Evolutionary conservation across 92 coral and sea anemone species (phyloP), one percentile per base, ranked within the genome.

Genomic region (Zoanthus gigantus): DNA sequence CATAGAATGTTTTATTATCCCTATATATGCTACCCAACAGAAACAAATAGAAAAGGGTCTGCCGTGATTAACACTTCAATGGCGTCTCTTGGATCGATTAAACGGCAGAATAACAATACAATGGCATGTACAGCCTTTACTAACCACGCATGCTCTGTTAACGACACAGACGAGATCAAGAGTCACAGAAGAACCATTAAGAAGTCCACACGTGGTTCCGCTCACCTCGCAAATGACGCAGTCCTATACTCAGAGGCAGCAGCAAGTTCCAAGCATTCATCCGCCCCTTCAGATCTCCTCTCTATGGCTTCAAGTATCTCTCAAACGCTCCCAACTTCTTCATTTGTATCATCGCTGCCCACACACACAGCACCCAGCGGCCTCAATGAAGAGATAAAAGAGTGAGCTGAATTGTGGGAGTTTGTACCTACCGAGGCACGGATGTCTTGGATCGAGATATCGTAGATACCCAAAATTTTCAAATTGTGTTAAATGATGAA

Each of bases 91-190:
- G 85, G 85, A 65, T 81, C 85, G 28, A 12, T 66, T 28, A 81
- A 81, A 66, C 61, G 85, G 61, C 61, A 81, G 57, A 66, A 15
- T 50, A 81, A 67, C 60, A 37, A 47, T 48, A 81, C 14, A 45
- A 74, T 7, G 29, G 46, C 42, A 29, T 44, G 18, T 54, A 23
- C n/a, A 17, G 23, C 84, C n/a, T 81, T 81, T 66, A 81, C 85
- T 63, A 81, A 81, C 85, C 34, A 46, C 30, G 85, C 85, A 53
- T 66, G 74, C 85, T 81, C 85, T 81, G 85, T 81, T 81, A 66
- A 65, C 85, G 85, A 66, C 85, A 81, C 75, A 81, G 85, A 81
- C 75, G 85, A 81, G 46, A 28, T 65, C 60, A 47, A 52, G 60
- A 65, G 17, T 34, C 82, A 53, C 7, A 23, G 45, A 46, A 66